A percentile compares a stretch with the other conserved stretches of the same genome.
These are phyloP conservation scores for Mionectes olivaceus DNA, from an alignment of 2,797 vertebrate species.

Conservation along the genomic window DNA sequence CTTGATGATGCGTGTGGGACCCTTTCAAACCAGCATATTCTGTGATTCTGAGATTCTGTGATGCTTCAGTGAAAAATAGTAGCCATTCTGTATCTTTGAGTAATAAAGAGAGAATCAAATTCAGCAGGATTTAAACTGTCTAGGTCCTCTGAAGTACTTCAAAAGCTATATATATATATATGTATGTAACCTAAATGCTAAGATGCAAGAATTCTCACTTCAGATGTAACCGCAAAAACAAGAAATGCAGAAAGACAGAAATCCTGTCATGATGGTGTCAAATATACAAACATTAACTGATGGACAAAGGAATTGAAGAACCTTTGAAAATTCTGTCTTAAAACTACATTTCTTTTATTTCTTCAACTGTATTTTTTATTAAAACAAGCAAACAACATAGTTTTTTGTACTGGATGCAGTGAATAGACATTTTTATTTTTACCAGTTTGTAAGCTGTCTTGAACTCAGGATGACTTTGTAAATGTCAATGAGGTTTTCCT, in stretches of 20 bases:
- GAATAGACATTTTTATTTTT: background rate
- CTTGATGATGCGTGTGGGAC: background rate
- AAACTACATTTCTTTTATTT: background rate
- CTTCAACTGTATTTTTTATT: background rate
- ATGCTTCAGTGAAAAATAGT: background rate
- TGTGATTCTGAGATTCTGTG: background rate
- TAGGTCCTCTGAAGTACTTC: background rate
- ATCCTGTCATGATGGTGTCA: background rate
- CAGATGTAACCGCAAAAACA: background rate
- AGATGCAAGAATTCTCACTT: background rate
- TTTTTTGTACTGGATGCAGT: background rate
- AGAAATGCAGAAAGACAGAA: background rate
- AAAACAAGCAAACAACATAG: background rate
- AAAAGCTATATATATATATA: background rate
- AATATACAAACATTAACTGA: background rate
- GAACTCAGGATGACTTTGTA: background rate
- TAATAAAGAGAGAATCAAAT: background rate
- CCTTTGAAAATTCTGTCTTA: background rate
- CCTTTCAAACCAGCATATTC: background rate
- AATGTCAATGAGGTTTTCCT: background rate
- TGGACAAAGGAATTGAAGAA: fast-evolving
- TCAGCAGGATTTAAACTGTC: background rate
- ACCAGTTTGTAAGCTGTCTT: background rate
- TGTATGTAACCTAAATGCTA: background rate
- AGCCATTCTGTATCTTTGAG: background rate